These are phyloP conservation scores for Gopherus flavomarginatus DNA, from an alignment of 2,113 vertebrate genomes.

Conservation along the genomic window DNA sequence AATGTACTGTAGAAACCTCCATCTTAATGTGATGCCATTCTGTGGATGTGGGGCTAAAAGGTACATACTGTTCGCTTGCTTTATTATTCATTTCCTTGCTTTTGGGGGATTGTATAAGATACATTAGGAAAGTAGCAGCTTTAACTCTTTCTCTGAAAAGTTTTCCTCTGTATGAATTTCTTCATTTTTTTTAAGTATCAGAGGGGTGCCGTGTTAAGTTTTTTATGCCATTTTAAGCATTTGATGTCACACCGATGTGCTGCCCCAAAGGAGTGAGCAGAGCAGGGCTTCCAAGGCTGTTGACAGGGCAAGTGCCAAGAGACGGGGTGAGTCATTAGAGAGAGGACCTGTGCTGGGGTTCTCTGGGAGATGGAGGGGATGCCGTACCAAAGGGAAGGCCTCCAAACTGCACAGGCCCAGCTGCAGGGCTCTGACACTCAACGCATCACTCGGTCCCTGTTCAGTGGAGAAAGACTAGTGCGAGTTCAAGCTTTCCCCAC, in stretches of 20 bases:
- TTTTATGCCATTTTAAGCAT: background rate
- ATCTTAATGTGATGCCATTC: background rate
- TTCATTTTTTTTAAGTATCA: background rate
- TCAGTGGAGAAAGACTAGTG: background rate
- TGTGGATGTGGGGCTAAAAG: background rate
- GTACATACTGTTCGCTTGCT: background rate
- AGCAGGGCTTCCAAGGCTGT: background rate
- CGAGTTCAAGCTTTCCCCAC: background rate
- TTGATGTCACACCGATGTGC: background rate
- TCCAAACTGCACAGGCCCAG: background rate
- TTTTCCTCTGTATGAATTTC: background rate
- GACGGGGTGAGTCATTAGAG: background rate
- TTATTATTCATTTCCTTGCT: background rate
- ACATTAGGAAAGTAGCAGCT: fast-evolving
- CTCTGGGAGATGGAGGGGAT: background rate
- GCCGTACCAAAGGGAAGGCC: background rate
- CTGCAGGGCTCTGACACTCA: background rate
- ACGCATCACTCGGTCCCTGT: background rate
- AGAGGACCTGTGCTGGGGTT: no score
- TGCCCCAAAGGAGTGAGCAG: background rate
- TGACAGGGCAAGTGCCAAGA: background rate
- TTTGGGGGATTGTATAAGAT: background rate
- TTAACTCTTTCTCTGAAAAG: background rate
- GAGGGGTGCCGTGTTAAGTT: background rate
- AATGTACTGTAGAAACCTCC: background rate